A percentile compares a stretch with the other conserved stretches of the same genome.
Evolutionary conservation across 2,797 vertebrate species (phyloP).

Genomic region (Menidia menidia): DNA sequence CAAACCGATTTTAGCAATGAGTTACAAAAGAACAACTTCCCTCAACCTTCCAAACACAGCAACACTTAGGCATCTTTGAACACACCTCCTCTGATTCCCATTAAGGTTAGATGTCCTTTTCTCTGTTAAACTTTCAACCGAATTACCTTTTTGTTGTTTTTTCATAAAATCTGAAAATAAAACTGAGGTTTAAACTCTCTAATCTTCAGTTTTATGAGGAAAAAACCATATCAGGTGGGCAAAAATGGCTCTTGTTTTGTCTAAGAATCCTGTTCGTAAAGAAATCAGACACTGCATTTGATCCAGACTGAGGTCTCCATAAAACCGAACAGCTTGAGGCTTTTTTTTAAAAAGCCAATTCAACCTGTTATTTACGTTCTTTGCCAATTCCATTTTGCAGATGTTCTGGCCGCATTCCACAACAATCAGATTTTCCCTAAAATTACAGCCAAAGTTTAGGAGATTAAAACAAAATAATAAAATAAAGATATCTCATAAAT

Average conservation of each 20-base stretch:
- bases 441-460: background rate
- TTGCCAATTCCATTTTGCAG: background rate
- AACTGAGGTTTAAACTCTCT: background rate
- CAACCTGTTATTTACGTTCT: background rate
- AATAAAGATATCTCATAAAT: no score
- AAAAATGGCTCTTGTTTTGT: background rate
- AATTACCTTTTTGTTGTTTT: background rate
- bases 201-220: background rate
- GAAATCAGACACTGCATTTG: background rate
- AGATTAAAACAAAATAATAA: no score
- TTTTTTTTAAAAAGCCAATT: background rate
- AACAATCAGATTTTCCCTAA: background rate
- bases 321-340: background rate
- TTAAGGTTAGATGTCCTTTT: background rate
- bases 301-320: background rate
- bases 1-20: conserved; percentile 6
- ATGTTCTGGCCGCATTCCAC: background rate
- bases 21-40: background rate
- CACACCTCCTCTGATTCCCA: background rate
- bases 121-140: no score
- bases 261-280: background rate
- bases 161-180: background rate
- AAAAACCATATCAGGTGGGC: background rate
- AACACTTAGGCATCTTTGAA: conserved; percentile 53
- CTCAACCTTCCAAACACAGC: conserved; percentile 21